A percentile compares a stretch with the other conserved stretches of the same genome.
Conservation (phyloP, 2,797 vertebrate genomes). For the Epinephelus malabaricus region DNA sequence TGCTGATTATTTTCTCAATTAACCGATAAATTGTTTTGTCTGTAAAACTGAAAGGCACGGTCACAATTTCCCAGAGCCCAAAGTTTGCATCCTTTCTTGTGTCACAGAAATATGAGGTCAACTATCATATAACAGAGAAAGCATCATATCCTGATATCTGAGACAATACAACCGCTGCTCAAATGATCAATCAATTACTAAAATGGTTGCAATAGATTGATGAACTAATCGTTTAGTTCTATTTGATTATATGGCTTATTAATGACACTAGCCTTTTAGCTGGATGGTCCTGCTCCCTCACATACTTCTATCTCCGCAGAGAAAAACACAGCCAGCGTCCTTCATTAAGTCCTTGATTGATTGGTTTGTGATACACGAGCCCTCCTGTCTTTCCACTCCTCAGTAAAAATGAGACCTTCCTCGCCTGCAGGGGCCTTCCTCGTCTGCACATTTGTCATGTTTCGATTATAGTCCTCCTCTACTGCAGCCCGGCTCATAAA, state of each 20-base stretch:
- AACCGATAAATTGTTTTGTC: too few relatives aligned
- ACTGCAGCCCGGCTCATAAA: neutral
- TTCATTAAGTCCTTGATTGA: slow-evolving; percentile 52
- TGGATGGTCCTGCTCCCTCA: neutral
- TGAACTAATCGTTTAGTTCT: neutral
- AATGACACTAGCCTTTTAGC: slow-evolving; percentile 5
- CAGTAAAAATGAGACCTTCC: slow-evolving; percentile 28
- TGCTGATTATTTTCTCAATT: neutral
- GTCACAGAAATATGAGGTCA: neutral
- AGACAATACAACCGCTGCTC: neutral
- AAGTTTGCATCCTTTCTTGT: neutral
- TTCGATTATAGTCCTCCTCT: slow-evolving; percentile 32
- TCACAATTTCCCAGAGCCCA: too few relatives aligned
- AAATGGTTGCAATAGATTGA: neutral
- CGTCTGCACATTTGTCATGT: slow-evolving; percentile 25
- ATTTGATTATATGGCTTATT: slow-evolving; percentile 19
- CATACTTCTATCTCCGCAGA: neutral
- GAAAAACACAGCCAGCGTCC: slow-evolving; percentile 26
- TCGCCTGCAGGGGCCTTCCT: slow-evolving; percentile 23
- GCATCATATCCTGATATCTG: neutral
- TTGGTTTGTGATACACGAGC: slow-evolving; percentile 31
- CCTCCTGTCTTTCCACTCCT: slow-evolving; percentile 15
- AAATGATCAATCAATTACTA: slow-evolving; percentile 1
- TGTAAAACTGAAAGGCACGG: neutral
- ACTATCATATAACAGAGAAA: neutral